These are phyloP conservation scores for Acanthiza pusilla DNA, from an alignment of 2,797 vertebrate genomes.

Conservation along the genomic window DNA sequence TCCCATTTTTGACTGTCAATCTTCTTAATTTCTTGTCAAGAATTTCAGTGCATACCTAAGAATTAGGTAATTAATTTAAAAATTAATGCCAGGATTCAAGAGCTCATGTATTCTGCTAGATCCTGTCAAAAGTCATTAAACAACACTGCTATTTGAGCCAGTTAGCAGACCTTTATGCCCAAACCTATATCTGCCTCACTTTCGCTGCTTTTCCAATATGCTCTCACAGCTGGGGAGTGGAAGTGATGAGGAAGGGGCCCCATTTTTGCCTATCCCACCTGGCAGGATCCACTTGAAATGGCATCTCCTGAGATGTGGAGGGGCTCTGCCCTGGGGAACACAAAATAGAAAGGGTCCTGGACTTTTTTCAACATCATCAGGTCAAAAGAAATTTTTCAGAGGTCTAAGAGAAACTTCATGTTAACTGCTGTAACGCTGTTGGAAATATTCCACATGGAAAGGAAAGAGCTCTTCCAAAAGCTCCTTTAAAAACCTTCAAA, in stretches of 20 bases:
- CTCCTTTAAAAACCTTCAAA: not conserved
- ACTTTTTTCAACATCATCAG: not conserved
- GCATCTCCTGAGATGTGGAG: not conserved
- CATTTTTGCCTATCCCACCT: not conserved
- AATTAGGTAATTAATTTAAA: too few species aligned
- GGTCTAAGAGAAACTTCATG: not conserved
- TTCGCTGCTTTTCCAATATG: not conserved
- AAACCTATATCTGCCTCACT: not conserved
- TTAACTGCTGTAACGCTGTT: not conserved
- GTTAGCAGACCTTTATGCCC: not conserved
- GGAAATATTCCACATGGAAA: not conserved
- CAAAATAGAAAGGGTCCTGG: not conserved
- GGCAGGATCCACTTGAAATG: not conserved
- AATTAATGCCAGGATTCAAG: not conserved
- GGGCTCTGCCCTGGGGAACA: not conserved
- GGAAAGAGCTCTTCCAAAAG: not conserved
- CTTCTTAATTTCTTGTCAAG: slow-evolving; percentile 2
- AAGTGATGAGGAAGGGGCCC: not conserved
- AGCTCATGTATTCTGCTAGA: not conserved
- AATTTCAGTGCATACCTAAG: not conserved
- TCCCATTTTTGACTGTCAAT: not conserved
- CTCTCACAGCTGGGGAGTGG: not conserved
- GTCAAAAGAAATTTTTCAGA: not conserved
- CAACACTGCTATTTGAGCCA: not conserved
- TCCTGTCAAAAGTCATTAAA: not conserved